These are phyloP conservation scores for Drosophila trapezifrons DNA, from an alignment of 1,140 invertebrate species.

Conservation along the genomic window DNA sequence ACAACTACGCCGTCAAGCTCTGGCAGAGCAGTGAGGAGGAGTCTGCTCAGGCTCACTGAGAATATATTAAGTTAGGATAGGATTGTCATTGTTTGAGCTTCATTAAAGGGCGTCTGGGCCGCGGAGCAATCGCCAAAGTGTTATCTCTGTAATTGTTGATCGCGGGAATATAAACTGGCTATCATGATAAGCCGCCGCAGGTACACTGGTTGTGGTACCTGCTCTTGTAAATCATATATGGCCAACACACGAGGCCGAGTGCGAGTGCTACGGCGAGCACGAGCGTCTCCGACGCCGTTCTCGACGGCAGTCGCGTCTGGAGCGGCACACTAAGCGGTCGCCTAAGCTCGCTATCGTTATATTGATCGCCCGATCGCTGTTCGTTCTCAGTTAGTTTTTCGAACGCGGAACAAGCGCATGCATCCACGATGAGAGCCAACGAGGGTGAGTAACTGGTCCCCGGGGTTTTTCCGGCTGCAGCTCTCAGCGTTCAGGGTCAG, in stretches of 20 bases:
- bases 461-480: slow-evolving; percentile 32
- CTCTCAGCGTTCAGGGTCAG: slow-evolving; percentile 5
- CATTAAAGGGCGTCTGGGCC: background rate
- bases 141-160: slow-evolving; percentile 45
- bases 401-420: slow-evolving; percentile 19
- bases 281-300: slow-evolving; percentile 1
- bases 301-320: slow-evolving; percentile 54
- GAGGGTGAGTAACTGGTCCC: slow-evolving; percentile 44
- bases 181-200: slow-evolving; percentile 42
- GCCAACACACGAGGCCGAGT: slow-evolving; percentile 2
- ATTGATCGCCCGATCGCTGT: background rate
- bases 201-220: slow-evolving; percentile 45
- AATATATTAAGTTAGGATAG: slow-evolving; percentile 5
- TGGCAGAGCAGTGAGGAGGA: slow-evolving; percentile 50
- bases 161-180: slow-evolving; percentile 3
- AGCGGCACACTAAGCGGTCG: slow-evolving; percentile 58
- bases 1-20: slow-evolving; percentile 32
- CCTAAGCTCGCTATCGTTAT: slow-evolving; percentile 3
- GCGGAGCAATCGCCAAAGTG: background rate
- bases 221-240: slow-evolving; percentile 58
- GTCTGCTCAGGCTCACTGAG: background rate
- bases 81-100: slow-evolving; percentile 8
- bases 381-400: background rate
- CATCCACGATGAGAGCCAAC: slow-evolving; percentile 47
- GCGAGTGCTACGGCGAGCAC: too few species aligned